Evolutionary conservation across 1,140 invertebrate species (phyloP).

Genomic region (Drosophila aff.): DNA sequence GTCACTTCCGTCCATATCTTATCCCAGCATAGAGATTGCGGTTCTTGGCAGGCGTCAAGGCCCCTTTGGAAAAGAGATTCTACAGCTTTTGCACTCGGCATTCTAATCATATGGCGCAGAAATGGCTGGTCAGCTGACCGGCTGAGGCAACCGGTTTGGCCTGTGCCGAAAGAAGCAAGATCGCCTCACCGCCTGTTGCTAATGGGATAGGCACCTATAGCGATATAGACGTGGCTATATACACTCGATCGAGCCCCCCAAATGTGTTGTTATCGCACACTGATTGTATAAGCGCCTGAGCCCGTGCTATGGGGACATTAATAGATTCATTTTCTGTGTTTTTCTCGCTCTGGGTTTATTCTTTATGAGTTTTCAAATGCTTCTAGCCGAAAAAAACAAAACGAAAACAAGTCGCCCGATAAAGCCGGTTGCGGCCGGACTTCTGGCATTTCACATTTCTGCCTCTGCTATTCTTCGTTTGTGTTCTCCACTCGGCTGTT

Average conservation of each 20-base stretch:
- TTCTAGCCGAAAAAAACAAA: slow-evolving; percentile 20
- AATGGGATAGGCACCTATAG: slow-evolving; percentile 40
- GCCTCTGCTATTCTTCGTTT: slow-evolving; percentile 1
- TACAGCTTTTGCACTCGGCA: slow-evolving; percentile 37
- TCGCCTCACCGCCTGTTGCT: slow-evolving; percentile 58
- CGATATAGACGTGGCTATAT: slow-evolving; percentile 57
- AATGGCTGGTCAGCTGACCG: slow-evolving; percentile 64
- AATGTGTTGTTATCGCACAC: slow-evolving; percentile 69
- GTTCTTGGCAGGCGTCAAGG: slow-evolving; percentile 27
- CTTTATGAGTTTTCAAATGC: slow-evolving; percentile 49
- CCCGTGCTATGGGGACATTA: slow-evolving; percentile 14
- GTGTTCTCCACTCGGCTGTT: slow-evolving; percentile 10
- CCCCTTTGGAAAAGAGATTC: slow-evolving; percentile 28
- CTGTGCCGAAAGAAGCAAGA: slow-evolving; percentile 36
- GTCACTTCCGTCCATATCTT: slow-evolving; percentile 58
- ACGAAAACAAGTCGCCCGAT: slow-evolving; percentile 51
- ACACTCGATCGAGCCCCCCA: slow-evolving; percentile 72
- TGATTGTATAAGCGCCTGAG: slow-evolving; percentile 62
- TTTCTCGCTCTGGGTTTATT: slow-evolving; percentile 15
- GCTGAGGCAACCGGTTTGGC: slow-evolving; percentile 55
- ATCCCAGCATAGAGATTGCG: slow-evolving; percentile 26
- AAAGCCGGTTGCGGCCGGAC: slow-evolving; percentile 41
- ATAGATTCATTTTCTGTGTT: slow-evolving; percentile 46
- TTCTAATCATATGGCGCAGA: slow-evolving; percentile 72
- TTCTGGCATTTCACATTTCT: slow-evolving; percentile 33